phyloP scores from a whole-genome alignment of 1,140 invertebrate species.

The Drosophila busckii region DNA sequence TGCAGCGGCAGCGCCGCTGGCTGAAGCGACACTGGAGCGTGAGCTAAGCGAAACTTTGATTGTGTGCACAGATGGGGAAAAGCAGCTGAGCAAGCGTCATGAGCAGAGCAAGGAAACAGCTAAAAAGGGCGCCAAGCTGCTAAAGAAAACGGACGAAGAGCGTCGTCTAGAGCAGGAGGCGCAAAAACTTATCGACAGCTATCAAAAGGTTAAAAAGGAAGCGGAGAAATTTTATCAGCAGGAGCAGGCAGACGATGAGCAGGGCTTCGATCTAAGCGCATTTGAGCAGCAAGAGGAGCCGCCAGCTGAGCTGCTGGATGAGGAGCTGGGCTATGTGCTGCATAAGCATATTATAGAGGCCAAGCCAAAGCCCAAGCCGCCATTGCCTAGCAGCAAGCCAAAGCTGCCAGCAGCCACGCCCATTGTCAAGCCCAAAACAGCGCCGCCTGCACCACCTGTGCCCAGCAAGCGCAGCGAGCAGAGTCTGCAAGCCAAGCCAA shows the following conservation, averaged over 20 bases:
- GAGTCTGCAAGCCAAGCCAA: slow-evolving; percentile 30
- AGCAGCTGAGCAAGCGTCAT: slow-evolving; percentile 55
- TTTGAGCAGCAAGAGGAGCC: slow-evolving; percentile 36
- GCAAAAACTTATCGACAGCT: slow-evolving; percentile 71
- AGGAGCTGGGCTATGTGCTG: slow-evolving; percentile 63
- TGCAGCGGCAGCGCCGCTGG: slow-evolving; percentile 5
- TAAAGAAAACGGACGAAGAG: slow-evolving; percentile 71
- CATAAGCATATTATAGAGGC: slow-evolving; percentile 68
- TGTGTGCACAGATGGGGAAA: slow-evolving; percentile 61
- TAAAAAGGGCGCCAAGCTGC: slow-evolving; percentile 54
- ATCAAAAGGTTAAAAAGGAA: slow-evolving; percentile 74
- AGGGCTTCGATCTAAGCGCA: slow-evolving; percentile 67
- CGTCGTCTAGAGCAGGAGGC: slow-evolving; percentile 66
- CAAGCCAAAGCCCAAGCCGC: slow-evolving; percentile 29
- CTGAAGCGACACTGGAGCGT: slow-evolving; percentile 37
- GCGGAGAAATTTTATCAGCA: slow-evolving; percentile 58
- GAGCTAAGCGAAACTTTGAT: slow-evolving; percentile 62
- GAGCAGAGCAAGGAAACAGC: slow-evolving; percentile 55
- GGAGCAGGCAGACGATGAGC: slow-evolving; percentile 53
- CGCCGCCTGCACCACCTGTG: slow-evolving; percentile 61
- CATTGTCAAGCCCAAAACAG: slow-evolving; percentile 47
- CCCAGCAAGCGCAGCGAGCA: slow-evolving; percentile 58
- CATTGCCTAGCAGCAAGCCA: slow-evolving; percentile 54
- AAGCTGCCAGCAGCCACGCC: slow-evolving; percentile 27
- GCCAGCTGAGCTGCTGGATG: slow-evolving; percentile 18